Conservation (phyloP, 2,888 invertebrate genomes). For the Pardosa pseudoannulata region DNA sequence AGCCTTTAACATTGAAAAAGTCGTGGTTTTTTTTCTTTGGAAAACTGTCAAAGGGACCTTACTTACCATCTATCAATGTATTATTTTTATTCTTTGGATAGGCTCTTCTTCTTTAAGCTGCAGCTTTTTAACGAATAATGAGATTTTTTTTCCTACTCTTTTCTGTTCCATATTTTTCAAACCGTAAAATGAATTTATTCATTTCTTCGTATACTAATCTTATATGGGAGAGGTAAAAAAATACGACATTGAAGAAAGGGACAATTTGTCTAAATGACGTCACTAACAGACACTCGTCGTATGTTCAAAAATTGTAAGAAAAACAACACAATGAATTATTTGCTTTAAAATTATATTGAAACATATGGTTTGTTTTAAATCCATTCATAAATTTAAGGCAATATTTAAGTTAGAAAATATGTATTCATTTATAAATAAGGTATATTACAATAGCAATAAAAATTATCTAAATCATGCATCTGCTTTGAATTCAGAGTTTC, state of each 20-base stretch:
- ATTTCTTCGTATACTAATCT: slow-evolving; percentile 49
- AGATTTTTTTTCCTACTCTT: slow-evolving; percentile 30
- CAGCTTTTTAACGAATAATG: slow-evolving; percentile 67
- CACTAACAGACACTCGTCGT: background rate
- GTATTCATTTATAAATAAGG: too few relatives aligned
- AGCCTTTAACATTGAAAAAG: slow-evolving; percentile 41
- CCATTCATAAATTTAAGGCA: too few relatives aligned
- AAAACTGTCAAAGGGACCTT: slow-evolving; percentile 63
- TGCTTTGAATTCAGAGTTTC: too few relatives aligned
- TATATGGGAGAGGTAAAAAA: background rate
- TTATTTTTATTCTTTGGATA: slow-evolving; percentile 61
- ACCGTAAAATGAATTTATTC: slow-evolving; percentile 58
- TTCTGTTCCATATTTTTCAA: slow-evolving; percentile 1
- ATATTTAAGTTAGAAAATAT: too few relatives aligned
- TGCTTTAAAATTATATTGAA: too few relatives aligned
- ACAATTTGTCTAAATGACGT: background rate
- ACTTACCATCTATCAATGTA: slow-evolving; percentile 62
- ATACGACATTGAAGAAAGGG: background rate
- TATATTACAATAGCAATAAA: too few relatives aligned
- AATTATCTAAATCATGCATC: too few relatives aligned
- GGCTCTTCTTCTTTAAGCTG: slow-evolving; percentile 37
- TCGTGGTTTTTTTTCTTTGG: slow-evolving; percentile 44
- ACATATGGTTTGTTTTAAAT: too few relatives aligned
- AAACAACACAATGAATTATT: too few relatives aligned
- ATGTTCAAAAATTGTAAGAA: too few relatives aligned